Evolutionary conservation across 2,113 vertebrate species (phyloP).

Genomic region (Lampris megalopsis): DNA sequence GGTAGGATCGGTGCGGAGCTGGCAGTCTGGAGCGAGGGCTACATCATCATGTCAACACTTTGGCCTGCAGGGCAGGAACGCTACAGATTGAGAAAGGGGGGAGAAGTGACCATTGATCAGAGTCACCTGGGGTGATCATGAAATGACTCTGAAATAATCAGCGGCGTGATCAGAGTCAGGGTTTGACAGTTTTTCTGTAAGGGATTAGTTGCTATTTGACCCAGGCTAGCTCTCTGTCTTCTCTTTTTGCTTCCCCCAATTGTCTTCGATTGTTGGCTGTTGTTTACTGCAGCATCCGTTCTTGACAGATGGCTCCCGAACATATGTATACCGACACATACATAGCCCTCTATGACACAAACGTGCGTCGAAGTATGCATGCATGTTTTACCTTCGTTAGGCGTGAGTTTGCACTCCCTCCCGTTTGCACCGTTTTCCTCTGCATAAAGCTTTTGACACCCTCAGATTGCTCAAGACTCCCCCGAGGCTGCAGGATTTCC

Average conservation of each 20-base stretch:
- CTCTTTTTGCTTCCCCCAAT: not conserved
- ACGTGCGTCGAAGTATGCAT: not conserved
- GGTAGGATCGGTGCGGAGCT: conserved; percentile 44
- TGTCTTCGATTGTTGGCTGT: too few relatives aligned
- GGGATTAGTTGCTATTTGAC: too few relatives aligned
- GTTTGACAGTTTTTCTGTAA: too few relatives aligned
- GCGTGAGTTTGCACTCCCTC: not conserved
- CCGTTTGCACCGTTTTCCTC: not conserved
- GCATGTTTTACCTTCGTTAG: not conserved
- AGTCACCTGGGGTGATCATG: too few relatives aligned
- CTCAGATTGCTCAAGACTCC: not conserved
- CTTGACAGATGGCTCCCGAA: not conserved
- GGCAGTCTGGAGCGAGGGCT: conserved; percentile 38
- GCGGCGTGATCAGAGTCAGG: too few relatives aligned
- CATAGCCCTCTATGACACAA: not conserved
- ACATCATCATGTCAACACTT: conserved; percentile 47
- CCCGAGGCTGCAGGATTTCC: not conserved
- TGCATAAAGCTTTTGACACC: not conserved
- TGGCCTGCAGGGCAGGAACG: not conserved
- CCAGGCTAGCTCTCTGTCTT: too few relatives aligned
- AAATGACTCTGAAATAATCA: too few relatives aligned
- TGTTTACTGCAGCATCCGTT: too few relatives aligned
- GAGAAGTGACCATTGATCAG: not conserved
- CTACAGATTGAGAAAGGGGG: not conserved
- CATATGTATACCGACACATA: not conserved